Conservation (phyloP, 2,113 vertebrate species). For the Bettongia penicillata region DNA sequence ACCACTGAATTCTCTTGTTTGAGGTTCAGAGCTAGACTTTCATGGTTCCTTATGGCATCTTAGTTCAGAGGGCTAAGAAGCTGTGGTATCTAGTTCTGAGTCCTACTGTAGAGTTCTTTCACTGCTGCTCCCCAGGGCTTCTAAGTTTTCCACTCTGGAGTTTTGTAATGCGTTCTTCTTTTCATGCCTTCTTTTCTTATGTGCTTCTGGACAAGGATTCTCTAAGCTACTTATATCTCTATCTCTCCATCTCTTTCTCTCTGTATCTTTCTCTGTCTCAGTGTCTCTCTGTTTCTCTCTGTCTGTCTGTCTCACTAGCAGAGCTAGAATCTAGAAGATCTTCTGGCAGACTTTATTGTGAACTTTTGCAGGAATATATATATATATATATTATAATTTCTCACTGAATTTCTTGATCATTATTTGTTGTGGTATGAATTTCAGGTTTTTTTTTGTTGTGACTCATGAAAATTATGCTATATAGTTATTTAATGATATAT, state of each 20-base stretch:
- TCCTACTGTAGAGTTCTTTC: too few relatives aligned
- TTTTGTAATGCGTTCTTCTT: too few relatives aligned
- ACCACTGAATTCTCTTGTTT: too few relatives aligned
- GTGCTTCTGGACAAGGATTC: too few relatives aligned
- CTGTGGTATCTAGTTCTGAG: not conserved
- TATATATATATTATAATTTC: not conserved
- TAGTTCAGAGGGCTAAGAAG: not conserved
- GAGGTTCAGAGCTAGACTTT: not conserved
- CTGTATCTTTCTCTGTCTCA: too few relatives aligned
- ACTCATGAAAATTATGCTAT: not conserved
- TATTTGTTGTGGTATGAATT: not conserved
- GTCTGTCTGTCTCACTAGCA: too few relatives aligned
- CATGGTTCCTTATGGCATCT: not conserved
- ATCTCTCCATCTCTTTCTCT: too few relatives aligned
- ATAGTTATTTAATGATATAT: not conserved
- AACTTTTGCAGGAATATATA: not conserved
- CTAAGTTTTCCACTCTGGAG: too few relatives aligned
- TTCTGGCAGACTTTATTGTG: not conserved
- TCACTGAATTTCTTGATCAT: not conserved
- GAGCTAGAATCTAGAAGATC: not conserved
- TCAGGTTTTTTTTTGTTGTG: not conserved
- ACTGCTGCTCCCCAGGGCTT: too few relatives aligned
- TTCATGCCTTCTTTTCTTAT: too few relatives aligned
- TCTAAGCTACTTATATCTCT: too few relatives aligned
- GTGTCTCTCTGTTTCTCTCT: too few relatives aligned